Evolutionary conservation across 2,113 vertebrate species (phyloP).

Genomic region (Dromiciops gliroides): DNA sequence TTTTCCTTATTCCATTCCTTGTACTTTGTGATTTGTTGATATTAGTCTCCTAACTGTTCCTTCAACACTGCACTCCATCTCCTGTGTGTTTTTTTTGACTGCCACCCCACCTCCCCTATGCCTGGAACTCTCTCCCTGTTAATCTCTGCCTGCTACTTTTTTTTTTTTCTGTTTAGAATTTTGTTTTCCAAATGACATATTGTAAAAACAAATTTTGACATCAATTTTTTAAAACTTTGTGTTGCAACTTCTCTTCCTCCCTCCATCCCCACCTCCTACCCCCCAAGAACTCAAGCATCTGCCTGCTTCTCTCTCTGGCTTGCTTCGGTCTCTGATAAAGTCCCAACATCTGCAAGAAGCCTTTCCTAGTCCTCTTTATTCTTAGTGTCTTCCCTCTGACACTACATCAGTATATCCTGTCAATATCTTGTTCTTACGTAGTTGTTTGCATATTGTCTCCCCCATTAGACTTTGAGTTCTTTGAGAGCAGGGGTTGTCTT

Average conservation of each 20-base stretch:
- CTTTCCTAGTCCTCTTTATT: neutral
- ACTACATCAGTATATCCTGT: neutral
- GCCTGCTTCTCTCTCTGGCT: neutral
- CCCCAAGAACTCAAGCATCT: too few relatives aligned
- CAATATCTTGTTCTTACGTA: neutral
- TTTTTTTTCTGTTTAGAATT: too few relatives aligned
- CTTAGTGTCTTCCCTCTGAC: neutral
- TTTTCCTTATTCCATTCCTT: neutral
- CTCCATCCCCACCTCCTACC: too few relatives aligned
- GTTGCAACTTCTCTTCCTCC: too few relatives aligned
- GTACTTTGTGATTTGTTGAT: neutral
- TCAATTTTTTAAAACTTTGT: too few relatives aligned
- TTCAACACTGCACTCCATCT: neutral
- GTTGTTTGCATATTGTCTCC: neutral
- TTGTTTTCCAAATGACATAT: too few relatives aligned
- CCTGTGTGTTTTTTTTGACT: neutral
- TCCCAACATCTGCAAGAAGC: neutral
- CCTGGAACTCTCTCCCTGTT: neutral
- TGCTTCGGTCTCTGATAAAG: neutral
- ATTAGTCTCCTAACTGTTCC: neutral
- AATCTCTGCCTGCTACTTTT: neutral
- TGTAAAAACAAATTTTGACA: too few relatives aligned
- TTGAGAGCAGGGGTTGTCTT: neutral
- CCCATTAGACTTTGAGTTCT: neutral
- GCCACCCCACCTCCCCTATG: too few relatives aligned